Conservation (phyloP, 2,888 invertebrate species). For the Argyresthia goedartella region DNA sequence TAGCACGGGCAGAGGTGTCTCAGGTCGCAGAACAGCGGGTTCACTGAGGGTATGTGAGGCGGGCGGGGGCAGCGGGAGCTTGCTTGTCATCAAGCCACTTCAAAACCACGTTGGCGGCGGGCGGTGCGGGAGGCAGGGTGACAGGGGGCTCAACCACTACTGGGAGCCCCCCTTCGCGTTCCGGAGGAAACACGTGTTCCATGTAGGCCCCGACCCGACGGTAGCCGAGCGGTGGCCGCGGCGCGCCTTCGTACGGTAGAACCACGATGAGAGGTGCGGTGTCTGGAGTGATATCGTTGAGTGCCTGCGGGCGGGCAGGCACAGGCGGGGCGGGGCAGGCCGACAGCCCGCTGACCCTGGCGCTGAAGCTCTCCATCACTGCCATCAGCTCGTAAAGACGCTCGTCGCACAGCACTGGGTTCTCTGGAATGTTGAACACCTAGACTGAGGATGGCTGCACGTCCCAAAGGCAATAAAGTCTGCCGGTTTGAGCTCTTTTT, state of each 20-base stretch:
- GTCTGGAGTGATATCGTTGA: slow-evolving; percentile 43
- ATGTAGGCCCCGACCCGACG: slow-evolving; percentile 47
- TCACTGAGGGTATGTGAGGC: no score
- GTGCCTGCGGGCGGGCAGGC: slow-evolving; percentile 41
- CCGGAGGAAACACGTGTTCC: slow-evolving; percentile 41
- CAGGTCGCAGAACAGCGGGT: no score
- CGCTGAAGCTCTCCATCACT: slow-evolving; percentile 78
- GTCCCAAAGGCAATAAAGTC: not conserved
- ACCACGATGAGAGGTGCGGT: slow-evolving; percentile 36
- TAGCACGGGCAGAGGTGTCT: no score
- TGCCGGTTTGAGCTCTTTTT: not conserved
- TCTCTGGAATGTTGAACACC: slow-evolving; percentile 69
- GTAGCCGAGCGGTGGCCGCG: slow-evolving; percentile 26
- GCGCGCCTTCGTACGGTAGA: slow-evolving; percentile 20
- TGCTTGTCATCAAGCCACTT: slow-evolving; percentile 52
- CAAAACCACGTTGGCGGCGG: slow-evolving; percentile 40
- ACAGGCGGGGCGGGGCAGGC: slow-evolving; percentile 56
- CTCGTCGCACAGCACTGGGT: slow-evolving; percentile 85
- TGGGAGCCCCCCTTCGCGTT: slow-evolving; percentile 44
- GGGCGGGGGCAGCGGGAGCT: slow-evolving; percentile 25
- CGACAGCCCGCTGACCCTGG: slow-evolving; percentile 78
- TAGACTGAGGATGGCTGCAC: no score
- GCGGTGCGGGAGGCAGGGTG: slow-evolving; percentile 37
- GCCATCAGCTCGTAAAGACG: slow-evolving; percentile 78
- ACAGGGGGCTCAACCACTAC: slow-evolving; percentile 55